Evolutionary conservation across 2,797 vertebrate genomes (phyloP).

Genomic region (Cheirogaleus major): DNA sequence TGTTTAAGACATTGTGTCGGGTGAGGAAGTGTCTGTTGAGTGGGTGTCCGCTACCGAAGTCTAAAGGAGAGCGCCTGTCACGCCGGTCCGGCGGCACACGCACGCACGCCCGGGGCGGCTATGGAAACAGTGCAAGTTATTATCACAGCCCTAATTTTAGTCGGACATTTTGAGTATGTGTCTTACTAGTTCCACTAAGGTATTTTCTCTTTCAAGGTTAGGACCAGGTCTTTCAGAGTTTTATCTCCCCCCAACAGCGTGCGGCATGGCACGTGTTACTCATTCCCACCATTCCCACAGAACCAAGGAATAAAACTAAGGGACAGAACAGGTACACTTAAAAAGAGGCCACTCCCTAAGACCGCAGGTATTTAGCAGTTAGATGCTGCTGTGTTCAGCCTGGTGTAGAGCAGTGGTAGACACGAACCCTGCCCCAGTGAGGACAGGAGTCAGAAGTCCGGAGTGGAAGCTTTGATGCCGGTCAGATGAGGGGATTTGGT

Average conservation of each 20-base stretch:
- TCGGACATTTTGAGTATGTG: fast-evolving
- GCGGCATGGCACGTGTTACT: fast-evolving
- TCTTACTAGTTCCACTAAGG: no score
- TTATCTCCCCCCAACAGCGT: fast-evolving
- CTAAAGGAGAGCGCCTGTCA: fast-evolving
- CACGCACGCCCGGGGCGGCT: fast-evolving
- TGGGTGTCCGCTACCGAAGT: neutral
- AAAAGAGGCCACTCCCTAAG: neutral
- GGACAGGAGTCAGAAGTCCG: neutral
- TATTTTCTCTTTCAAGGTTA: neutral
- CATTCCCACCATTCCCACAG: neutral
- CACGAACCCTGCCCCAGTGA: neutral
- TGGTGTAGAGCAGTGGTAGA: neutral
- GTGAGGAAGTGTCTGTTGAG: neutral
- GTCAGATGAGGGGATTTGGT: fast-evolving
- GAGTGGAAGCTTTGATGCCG: fast-evolving
- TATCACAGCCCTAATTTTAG: no score
- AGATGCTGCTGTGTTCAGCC: neutral
- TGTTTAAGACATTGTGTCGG: neutral
- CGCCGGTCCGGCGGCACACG: fast-evolving
- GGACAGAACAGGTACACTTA: fast-evolving
- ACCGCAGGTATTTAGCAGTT: neutral
- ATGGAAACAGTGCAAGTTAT: fast-evolving
- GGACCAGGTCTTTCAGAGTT: neutral
- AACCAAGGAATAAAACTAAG: neutral